Conservation (phyloP, 2,888 invertebrate genomes). For the Cantharis rustica region DNA sequence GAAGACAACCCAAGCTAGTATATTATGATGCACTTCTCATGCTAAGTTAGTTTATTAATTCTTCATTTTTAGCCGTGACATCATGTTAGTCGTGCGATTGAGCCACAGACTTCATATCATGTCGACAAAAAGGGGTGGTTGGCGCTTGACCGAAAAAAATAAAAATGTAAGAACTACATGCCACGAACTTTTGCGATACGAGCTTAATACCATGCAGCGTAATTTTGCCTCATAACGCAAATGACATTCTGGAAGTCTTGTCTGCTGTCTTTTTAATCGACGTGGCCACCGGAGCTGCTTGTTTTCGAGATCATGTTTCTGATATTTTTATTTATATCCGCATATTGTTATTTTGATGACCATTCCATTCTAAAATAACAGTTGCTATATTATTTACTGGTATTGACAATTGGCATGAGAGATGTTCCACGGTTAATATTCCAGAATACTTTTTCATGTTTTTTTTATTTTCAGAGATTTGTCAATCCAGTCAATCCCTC, state of each 20-base stretch:
- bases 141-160: neutral
- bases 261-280: constrained; percentile 22
- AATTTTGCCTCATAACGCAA: constrained; percentile 17
- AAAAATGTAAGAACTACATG: neutral
- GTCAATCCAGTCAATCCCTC: neutral
- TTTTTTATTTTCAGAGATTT: neutral
- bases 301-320: constrained; percentile 27
- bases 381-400: constrained; percentile 12
- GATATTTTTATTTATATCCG: constrained; percentile 28
- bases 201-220: constrained; percentile 6
- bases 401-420: constrained; percentile 7
- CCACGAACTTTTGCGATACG: neutral
- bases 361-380: constrained; percentile 4
- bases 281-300: constrained; percentile 29
- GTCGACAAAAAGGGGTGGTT: neutral
- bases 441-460: neutral
- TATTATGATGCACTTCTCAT: constrained; percentile 17
- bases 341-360: constrained; percentile 13
- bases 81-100: neutral
- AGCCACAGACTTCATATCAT: neutral
- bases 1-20: constrained; percentile 22
- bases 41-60: constrained; percentile 10
- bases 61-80: constrained; percentile 2
- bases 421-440: neutral
- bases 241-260: constrained; percentile 23